Conservation (phyloP, 1,140 invertebrate species). For the Leguminivora glycinivorella region DNA sequence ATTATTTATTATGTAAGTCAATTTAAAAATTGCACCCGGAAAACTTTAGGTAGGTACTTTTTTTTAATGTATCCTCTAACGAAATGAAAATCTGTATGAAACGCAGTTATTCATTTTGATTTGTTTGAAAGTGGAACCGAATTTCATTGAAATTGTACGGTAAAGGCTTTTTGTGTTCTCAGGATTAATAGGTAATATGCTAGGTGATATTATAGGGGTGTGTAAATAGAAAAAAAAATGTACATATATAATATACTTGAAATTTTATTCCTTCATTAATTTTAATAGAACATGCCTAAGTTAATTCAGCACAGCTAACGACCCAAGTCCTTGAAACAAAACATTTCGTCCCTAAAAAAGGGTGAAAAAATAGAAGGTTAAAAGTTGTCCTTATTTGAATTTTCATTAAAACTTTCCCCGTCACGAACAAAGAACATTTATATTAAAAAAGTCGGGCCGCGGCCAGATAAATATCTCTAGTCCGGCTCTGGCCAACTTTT, state of each 20-base stretch:
- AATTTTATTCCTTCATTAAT: slow-evolving; percentile 5
- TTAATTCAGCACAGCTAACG: slow-evolving; percentile 10
- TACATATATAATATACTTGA: not conserved
- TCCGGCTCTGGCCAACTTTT: slow-evolving; percentile 66
- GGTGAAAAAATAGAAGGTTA: slow-evolving; percentile 71
- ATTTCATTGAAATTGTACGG: too few species aligned
- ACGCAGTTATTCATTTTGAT: too few species aligned
- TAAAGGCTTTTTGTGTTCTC: too few species aligned
- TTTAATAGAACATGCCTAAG: slow-evolving; percentile 17
- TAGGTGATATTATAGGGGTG: too few species aligned
- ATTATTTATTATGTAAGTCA: too few species aligned
- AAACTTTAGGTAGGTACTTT: too few species aligned
- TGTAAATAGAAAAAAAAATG: too few species aligned
- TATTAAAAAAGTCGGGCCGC: slow-evolving; percentile 76
- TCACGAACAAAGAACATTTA: slow-evolving; percentile 79
- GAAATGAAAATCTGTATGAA: too few species aligned
- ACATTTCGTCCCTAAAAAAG: slow-evolving; percentile 62
- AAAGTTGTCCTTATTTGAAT: slow-evolving; percentile 79
- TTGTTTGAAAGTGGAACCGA: too few species aligned
- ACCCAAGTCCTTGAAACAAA: slow-evolving; percentile 62
- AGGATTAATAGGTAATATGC: too few species aligned
- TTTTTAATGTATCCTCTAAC: too few species aligned
- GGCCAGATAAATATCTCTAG: slow-evolving; percentile 79
- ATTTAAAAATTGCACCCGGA: too few species aligned
- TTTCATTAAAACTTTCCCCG: slow-evolving; percentile 79